These are phyloP conservation scores for Ormyrus nitidulus DNA, from an alignment of 2,888 invertebrate genomes.

Conservation along the genomic window DNA sequence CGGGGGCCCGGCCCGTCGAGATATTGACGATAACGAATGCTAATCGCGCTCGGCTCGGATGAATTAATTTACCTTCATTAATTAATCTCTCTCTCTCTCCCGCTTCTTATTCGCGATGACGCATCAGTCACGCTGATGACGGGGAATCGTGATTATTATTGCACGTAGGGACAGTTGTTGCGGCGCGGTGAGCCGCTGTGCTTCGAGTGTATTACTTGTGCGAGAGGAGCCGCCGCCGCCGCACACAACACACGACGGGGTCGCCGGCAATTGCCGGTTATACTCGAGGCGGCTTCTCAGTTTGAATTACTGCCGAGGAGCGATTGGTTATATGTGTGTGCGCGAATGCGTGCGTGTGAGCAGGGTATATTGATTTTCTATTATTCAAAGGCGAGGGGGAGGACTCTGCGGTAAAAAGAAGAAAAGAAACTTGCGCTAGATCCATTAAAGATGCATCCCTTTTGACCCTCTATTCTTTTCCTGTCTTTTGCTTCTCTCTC, in stretches of 20 bases:
- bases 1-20: conserved; percentile 42
- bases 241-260: conserved; percentile 11
- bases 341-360: neutral
- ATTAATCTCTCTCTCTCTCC: conserved; percentile 63
- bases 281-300: conserved; percentile 34
- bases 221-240: neutral
- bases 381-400: conserved; percentile 47
- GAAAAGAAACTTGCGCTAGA: conserved; percentile 46
- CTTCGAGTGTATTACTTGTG: conserved; percentile 2
- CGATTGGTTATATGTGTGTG: neutral
- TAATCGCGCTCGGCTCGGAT: conserved; percentile 67
- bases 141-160: conserved; percentile 46
- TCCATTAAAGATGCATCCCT: conserved; percentile 56
- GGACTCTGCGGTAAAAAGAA: conserved; percentile 7
- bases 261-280: conserved; percentile 45
- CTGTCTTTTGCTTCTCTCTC: neutral
- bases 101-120: conserved; percentile 6
- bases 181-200: neutral
- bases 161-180: conserved; percentile 7
- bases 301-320: conserved; percentile 43
- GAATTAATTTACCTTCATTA: conserved; percentile 73
- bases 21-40: conserved; percentile 72
- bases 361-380: conserved; percentile 52
- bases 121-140: conserved; percentile 32
- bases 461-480: conserved; percentile 30